These are phyloP conservation scores for Ophioninae sp. DNA, from an alignment of 2,888 invertebrate genomes.

Conservation along the genomic window DNA sequence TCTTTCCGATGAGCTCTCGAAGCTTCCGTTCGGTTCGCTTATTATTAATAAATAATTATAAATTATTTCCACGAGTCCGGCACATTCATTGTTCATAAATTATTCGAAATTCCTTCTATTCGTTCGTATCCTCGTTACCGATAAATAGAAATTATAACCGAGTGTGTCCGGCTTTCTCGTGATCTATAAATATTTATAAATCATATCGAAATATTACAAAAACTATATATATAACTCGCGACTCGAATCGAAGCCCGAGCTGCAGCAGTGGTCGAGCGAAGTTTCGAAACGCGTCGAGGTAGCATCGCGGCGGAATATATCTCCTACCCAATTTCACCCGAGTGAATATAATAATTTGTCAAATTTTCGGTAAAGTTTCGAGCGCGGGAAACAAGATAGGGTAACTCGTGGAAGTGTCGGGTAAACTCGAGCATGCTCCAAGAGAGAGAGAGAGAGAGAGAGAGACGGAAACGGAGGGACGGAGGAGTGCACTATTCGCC, in stretches of 20 bases:
- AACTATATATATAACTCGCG: neutral
- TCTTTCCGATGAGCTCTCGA: slow-evolving; percentile 3
- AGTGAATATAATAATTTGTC: slow-evolving; percentile 34
- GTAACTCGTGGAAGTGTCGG: slow-evolving; percentile 42
- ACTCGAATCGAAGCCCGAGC: neutral
- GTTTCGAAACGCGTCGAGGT: neutral
- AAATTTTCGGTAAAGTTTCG: slow-evolving; percentile 23
- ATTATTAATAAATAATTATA: neutral
- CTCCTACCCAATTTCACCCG: neutral
- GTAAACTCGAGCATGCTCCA: slow-evolving; percentile 48
- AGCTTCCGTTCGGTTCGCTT: neutral
- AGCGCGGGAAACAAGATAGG: slow-evolving; percentile 35
- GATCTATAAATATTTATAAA: too few species aligned
- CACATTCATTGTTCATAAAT: too few species aligned
- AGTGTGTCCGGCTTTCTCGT: too few species aligned
- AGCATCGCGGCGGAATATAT: neutral
- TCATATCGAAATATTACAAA: too few species aligned
- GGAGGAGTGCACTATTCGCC: neutral
- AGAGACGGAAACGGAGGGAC: neutral
- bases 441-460: neutral
- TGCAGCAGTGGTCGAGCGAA: neutral
- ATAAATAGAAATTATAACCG: too few species aligned
- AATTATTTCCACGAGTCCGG: neutral
- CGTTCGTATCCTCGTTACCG: too few species aligned
- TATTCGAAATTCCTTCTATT: too few species aligned